Evolutionary conservation across 2,888 invertebrate genomes (phyloP).

Genomic region (Bimastos eiseni): DNA sequence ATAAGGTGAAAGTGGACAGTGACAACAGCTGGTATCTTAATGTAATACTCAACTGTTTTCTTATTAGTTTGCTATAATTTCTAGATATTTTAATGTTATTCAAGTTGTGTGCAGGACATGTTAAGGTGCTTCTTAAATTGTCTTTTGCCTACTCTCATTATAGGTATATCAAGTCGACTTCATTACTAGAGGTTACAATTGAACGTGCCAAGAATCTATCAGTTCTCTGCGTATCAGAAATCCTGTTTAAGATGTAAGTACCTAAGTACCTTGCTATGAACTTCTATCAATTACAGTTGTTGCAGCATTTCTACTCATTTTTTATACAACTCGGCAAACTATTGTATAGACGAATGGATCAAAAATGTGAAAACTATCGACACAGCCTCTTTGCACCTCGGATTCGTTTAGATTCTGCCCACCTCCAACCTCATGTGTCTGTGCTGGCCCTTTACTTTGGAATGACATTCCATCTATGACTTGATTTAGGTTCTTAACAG

Average conservation of each 20-base stretch:
- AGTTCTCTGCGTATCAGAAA: background rate
- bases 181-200: background rate
- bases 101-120: background rate
- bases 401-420: too few relatives aligned
- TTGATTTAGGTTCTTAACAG: too few relatives aligned
- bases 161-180: background rate
- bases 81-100: background rate
- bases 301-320: background rate
- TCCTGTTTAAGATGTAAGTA: conserved; percentile 8
- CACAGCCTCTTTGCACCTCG: too few relatives aligned
- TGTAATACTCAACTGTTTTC: background rate
- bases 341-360: too few relatives aligned
- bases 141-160: background rate
- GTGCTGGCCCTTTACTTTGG: too few relatives aligned
- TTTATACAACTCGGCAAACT: background rate
- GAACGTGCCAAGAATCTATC: background rate
- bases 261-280: conserved; percentile 10
- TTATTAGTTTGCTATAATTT: background rate
- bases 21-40: background rate
- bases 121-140: background rate
- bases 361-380: too few relatives aligned
- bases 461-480: too few relatives aligned
- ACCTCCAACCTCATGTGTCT: too few relatives aligned
- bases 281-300: background rate
- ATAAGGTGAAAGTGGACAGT: background rate